A percentile compares a stretch with the other conserved stretches of the same genome.
These are phyloP conservation scores for Zapornia atra DNA, from an alignment of 2,113 vertebrate genomes.

Conservation along the genomic window DNA sequence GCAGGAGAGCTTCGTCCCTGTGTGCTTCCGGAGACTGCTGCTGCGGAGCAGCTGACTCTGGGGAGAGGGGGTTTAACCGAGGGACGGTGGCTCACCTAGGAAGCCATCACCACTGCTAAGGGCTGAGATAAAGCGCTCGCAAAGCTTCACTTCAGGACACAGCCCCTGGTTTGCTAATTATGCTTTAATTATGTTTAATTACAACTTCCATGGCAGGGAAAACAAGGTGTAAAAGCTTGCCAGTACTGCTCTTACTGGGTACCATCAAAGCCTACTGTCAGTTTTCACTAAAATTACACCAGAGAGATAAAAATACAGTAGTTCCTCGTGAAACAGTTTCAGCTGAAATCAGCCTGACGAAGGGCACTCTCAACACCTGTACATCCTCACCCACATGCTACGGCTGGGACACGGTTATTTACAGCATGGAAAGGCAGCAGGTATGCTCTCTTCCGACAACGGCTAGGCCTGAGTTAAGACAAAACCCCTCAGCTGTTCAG, in stretches of 20 bases:
- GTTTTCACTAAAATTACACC: neutral
- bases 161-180: neutral
- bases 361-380: neutral
- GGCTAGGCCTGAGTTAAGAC: neutral
- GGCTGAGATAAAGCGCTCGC: neutral
- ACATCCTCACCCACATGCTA: neutral
- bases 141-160: neutral
- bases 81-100: neutral
- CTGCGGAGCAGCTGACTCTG: neutral
- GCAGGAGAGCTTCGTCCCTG: neutral
- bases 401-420: neutral
- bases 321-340: constrained; percentile 14
- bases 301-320: neutral
- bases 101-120: neutral
- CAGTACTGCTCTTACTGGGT: neutral
- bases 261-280: neutral
- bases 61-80: neutral
- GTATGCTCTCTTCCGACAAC: neutral
- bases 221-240: neutral
- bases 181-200: neutral
- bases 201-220: neutral
- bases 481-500: neutral
- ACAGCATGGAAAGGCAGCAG: neutral
- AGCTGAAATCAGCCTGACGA: neutral
- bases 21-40: neutral